These are phyloP conservation scores for Lydus trimaculatus DNA, from an alignment of 2,888 invertebrate genomes.

Conservation along the genomic window DNA sequence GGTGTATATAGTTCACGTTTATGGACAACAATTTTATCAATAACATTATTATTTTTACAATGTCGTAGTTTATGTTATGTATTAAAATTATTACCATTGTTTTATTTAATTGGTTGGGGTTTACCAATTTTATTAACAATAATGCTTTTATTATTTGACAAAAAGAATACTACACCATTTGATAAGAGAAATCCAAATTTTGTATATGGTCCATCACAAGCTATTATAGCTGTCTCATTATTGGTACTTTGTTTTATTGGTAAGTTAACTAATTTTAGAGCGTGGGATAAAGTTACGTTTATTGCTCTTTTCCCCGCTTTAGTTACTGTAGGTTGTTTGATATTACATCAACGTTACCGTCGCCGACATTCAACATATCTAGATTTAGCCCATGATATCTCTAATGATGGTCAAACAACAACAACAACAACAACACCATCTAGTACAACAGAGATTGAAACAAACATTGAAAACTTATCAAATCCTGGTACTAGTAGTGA, in stretches of 20 bases:
- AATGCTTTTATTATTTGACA: conserved; percentile 68
- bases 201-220: conserved; percentile 79
- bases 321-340: conserved; percentile 83
- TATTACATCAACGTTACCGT: conserved; percentile 82
- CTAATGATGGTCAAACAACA: conserved; percentile 48
- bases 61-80: conserved; percentile 86
- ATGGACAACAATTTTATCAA: conserved; percentile 86
- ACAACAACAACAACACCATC: conserved; percentile 26
- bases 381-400: conserved; percentile 67
- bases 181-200: conserved; percentile 77
- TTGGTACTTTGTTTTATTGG: conserved; percentile 82
- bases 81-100: conserved; percentile 75
- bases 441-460: conserved; percentile 45
- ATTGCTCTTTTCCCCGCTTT: conserved; percentile 32
- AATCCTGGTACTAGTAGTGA: conserved; percentile 38
- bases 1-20: conserved; percentile 83
- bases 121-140: conserved; percentile 72
- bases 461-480: conserved; percentile 32
- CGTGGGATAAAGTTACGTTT: neutral
- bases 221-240: conserved; percentile 77
- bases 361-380: conserved; percentile 73
- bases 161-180: conserved; percentile 60
- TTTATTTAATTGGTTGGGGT: conserved; percentile 68
- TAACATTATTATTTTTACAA: conserved; percentile 81
- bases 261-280: conserved; percentile 56